phyloP scores from a whole-genome alignment of 1,140 invertebrate species.

The Bombus sibiricus region DNA sequence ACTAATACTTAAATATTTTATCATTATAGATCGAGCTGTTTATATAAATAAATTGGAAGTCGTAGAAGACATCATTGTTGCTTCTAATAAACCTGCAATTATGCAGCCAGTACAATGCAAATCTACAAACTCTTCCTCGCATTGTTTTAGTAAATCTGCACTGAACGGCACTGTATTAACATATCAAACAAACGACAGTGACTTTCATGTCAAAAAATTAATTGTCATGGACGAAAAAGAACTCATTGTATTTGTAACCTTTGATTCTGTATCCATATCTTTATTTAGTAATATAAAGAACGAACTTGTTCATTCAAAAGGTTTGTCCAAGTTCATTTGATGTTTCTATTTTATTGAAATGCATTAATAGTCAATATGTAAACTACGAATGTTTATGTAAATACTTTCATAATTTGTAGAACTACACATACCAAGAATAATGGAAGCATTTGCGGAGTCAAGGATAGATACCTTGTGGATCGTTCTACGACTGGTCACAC shows the following conservation, averaged over 20 bases:
- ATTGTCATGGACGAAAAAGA: slow-evolving; percentile 27
- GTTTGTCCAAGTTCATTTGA: slow-evolving; percentile 27
- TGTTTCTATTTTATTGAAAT: not conserved
- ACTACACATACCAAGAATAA: slow-evolving; percentile 59
- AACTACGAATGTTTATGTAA: not conserved
- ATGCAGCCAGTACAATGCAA: slow-evolving; percentile 31
- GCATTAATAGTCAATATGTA: not conserved
- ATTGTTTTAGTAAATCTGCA: slow-evolving; percentile 35
- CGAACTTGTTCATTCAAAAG: slow-evolving; percentile 37
- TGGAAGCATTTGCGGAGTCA: slow-evolving; percentile 51
- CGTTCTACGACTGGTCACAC: slow-evolving; percentile 43
- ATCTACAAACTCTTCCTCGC: slow-evolving; percentile 10
- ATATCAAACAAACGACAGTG: slow-evolving; percentile 3
- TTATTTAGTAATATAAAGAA: slow-evolving; percentile 19
- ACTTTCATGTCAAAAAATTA: slow-evolving; percentile 41
- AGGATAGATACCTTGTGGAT: slow-evolving; percentile 67
- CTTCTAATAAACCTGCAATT: slow-evolving; percentile 14
- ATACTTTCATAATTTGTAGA: slow-evolving; percentile 44
- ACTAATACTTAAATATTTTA: not conserved
- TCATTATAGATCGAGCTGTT: slow-evolving; percentile 55
- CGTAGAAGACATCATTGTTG: slow-evolving; percentile 23
- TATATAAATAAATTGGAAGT: slow-evolving; percentile 66
- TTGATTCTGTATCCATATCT: slow-evolving; percentile 56
- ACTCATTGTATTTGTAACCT: slow-evolving; percentile 47
- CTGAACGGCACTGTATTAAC: not conserved